Evolutionary conservation across 2,888 invertebrate species (phyloP).

Genomic region (Cabera pusaria): DNA sequence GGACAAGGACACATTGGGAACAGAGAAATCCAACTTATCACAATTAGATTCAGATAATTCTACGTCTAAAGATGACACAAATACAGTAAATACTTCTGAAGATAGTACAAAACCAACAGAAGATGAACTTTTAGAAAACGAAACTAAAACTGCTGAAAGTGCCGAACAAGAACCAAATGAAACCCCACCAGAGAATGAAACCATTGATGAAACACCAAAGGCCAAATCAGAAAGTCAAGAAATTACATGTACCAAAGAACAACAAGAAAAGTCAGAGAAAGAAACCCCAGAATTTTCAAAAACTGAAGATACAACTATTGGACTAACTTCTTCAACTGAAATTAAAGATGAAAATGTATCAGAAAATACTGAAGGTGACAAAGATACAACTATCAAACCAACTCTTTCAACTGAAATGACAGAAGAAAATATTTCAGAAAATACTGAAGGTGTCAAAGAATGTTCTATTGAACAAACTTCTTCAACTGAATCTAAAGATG

Average conservation of each 20-base stretch:
- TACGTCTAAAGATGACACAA: conserved; percentile 9
- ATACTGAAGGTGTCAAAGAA: no score
- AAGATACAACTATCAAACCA: not conserved
- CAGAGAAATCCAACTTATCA: conserved; percentile 12
- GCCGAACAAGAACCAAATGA: conserved; percentile 4
- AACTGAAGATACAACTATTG: conserved; percentile 8
- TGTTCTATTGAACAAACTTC: no score
- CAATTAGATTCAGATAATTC: conserved; percentile 4
- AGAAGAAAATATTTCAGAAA: conserved; percentile 6
- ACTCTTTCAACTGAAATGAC: not conserved
- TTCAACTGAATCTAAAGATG: conserved; percentile 13
- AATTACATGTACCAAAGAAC: conserved; percentile 3
- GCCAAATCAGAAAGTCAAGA: conserved; percentile 2
- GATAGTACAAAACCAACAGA: not conserved
- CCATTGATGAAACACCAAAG: not conserved
- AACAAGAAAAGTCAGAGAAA: conserved; percentile 1
- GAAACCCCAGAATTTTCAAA: not conserved
- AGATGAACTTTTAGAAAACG: not conserved
- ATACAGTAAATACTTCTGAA: conserved; percentile 6
- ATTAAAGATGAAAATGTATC: conserved; percentile 15
- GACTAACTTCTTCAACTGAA: no score
- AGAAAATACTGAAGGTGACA: conserved; percentile 17
- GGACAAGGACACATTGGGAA: not conserved
- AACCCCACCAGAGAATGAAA: not conserved
- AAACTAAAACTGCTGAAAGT: conserved; percentile 1